Evolutionary conservation across 2,888 invertebrate genomes (phyloP).

Genomic region (Caenorhabditis sp.): DNA sequence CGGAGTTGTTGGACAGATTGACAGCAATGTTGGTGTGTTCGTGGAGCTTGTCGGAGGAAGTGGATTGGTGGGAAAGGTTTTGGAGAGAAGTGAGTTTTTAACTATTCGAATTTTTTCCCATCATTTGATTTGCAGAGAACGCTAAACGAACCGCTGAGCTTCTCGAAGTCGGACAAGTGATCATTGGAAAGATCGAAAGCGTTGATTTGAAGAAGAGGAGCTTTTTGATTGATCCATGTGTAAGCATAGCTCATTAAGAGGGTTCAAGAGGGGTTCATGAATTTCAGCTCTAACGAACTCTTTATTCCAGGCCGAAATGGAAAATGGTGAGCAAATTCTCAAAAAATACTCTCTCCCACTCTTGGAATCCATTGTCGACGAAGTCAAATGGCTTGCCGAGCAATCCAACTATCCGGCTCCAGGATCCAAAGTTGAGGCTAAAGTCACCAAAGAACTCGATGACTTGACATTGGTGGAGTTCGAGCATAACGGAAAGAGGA

Average conservation of each 20-base stretch:
- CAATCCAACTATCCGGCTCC: conserved; percentile 50
- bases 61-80: conserved; percentile 65
- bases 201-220: conserved; percentile 39
- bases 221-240: conserved; percentile 55
- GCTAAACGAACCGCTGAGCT: conserved; percentile 39
- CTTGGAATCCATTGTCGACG: conserved; percentile 53
- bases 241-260: conserved; percentile 2
- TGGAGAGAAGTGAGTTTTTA: conserved; percentile 41
- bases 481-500: conserved; percentile 52
- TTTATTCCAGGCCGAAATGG: conserved; percentile 44
- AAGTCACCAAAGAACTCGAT: conserved; percentile 56
- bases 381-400: conserved; percentile 60
- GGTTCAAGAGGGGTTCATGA: not conserved
- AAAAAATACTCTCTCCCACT: conserved; percentile 46
- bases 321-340: conserved; percentile 39
- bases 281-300: not conserved
- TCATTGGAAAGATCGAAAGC: conserved; percentile 44
- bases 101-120: not conserved
- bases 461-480: conserved; percentile 62
- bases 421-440: conserved; percentile 42
- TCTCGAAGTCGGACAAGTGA: conserved; percentile 59
- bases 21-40: conserved; percentile 58
- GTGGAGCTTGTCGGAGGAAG: conserved; percentile 71
- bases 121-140: conserved; percentile 1
- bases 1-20: conserved; percentile 69